These are phyloP conservation scores for Cosmopolites sordidus DNA, from an alignment of 2,888 invertebrate species.

Conservation along the genomic window DNA sequence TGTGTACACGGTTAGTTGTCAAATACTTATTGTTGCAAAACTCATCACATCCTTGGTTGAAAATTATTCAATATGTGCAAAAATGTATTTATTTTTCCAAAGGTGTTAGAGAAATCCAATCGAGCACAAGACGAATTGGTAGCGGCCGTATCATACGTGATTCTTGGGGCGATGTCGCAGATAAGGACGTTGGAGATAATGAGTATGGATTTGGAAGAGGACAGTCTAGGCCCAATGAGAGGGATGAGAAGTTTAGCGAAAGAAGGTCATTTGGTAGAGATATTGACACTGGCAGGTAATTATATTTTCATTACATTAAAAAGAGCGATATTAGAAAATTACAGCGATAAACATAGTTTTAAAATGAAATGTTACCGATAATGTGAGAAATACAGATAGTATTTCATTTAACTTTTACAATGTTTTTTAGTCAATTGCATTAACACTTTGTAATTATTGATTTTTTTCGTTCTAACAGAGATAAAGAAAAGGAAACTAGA, in stretches of 20 bases:
- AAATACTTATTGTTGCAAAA: no score
- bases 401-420: no score
- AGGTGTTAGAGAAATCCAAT: conserved; percentile 35
- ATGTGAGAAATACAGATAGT: no score
- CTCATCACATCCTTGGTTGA: no score
- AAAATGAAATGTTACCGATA: no score
- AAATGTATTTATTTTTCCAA: neutral
- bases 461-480: conserved; percentile 28
- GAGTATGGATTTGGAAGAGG: conserved; percentile 31
- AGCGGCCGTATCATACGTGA: conserved; percentile 74
- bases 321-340: no score
- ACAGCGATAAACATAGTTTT: no score
- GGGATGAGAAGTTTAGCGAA: conserved; percentile 25
- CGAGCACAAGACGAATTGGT: conserved; percentile 64
- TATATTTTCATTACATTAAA: no score
- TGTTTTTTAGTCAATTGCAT: neutral
- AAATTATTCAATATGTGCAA: no score
- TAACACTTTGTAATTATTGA: neutral
- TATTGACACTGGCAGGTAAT: conserved; percentile 42
- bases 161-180: conserved; percentile 35
- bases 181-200: conserved; percentile 29
- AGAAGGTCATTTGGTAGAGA: conserved; percentile 55
- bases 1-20: no score
- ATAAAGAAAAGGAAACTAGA: conserved; percentile 36
- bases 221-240: conserved; percentile 32